phyloP scores from a whole-genome alignment of 2,888 invertebrate genomes.

The Hirtodrosophila cameraria region DNA sequence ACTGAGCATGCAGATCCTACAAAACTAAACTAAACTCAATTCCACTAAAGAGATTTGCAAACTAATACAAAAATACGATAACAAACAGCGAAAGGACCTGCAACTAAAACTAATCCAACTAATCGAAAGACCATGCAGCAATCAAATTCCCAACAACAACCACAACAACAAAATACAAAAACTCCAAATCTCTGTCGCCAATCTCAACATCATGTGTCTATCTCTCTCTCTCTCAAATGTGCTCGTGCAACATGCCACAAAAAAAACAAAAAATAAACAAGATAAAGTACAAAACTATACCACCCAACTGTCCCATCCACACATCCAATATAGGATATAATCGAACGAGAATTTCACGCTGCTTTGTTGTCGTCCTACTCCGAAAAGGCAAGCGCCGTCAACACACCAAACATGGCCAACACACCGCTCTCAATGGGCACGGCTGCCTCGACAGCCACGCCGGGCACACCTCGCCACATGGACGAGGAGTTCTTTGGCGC shows the following conservation, averaged over 20 bases:
- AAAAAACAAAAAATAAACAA: slow-evolving; percentile 24
- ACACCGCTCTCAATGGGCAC: slow-evolving; percentile 38
- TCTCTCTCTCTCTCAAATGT: slow-evolving; percentile 38
- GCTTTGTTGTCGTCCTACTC: slow-evolving; percentile 83
- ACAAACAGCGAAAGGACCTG: neutral
- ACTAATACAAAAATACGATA: no score
- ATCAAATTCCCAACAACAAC: slow-evolving; percentile 12
- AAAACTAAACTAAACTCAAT: no score
- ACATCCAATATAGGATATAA: slow-evolving; percentile 81
- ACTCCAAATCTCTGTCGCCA: slow-evolving; percentile 28
- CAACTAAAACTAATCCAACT: neutral
- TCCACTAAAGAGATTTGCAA: no score
- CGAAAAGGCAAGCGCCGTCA: slow-evolving; percentile 81
- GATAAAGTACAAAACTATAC: slow-evolving; percentile 39
- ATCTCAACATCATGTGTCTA: slow-evolving; percentile 37
- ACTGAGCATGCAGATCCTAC: no score
- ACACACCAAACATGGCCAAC: slow-evolving; percentile 48
- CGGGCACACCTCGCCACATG: slow-evolving; percentile 46
- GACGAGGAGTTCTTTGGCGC: slow-evolving; percentile 53
- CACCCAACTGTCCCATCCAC: slow-evolving; percentile 46
- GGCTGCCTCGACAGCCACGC: slow-evolving; percentile 43
- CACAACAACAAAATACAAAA: no score
- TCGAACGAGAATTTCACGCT: slow-evolving; percentile 84
- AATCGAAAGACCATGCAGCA: slow-evolving; percentile 19
- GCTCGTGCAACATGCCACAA: slow-evolving; percentile 28